Evolutionary conservation across 2,888 invertebrate species (phyloP).

Genomic region (Salpingus planirostris): DNA sequence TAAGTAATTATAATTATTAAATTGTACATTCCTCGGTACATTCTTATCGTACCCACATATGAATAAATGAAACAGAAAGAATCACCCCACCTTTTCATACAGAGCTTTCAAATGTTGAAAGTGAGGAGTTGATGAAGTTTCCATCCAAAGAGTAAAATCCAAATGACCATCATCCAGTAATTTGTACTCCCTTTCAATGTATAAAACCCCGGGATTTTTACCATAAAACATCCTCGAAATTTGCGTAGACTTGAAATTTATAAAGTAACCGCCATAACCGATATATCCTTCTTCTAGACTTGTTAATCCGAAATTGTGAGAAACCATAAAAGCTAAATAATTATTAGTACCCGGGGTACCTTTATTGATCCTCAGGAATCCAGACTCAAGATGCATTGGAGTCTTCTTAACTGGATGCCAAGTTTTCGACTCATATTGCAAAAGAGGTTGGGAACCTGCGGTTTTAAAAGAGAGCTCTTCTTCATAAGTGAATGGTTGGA

Average conservation of each 20-base stretch:
- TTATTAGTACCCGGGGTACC: too few species aligned
- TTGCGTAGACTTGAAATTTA: slow-evolving; percentile 42
- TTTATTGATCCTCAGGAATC: slow-evolving; percentile 51
- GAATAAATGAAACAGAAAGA: too few species aligned
- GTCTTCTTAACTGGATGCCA: slow-evolving; percentile 46
- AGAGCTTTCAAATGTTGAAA: too few species aligned
- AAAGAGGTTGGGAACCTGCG: slow-evolving; percentile 54
- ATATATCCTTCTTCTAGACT: slow-evolving; percentile 51
- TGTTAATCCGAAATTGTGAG: slow-evolving; percentile 55
- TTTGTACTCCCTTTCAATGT: slow-evolving; percentile 41
- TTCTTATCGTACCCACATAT: too few species aligned
- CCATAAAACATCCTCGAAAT: slow-evolving; percentile 46
- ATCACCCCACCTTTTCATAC: too few species aligned
- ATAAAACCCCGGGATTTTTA: slow-evolving; percentile 46
- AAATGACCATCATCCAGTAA: slow-evolving; percentile 34
- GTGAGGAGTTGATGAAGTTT: slow-evolving; percentile 47
- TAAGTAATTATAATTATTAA: too few species aligned
- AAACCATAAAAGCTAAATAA: slow-evolving; percentile 46
- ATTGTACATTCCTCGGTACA: too few species aligned
- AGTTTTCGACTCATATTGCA: slow-evolving; percentile 48
- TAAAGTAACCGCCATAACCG: slow-evolving; percentile 24
- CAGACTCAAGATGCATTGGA: slow-evolving; percentile 57
- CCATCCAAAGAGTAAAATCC: slow-evolving; percentile 46
- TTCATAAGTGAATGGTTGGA: slow-evolving; percentile 48
- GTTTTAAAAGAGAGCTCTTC: slow-evolving; percentile 50